These are phyloP conservation scores for Mythimna albipuncta DNA, from an alignment of 2,888 invertebrate species.

Conservation along the genomic window DNA sequence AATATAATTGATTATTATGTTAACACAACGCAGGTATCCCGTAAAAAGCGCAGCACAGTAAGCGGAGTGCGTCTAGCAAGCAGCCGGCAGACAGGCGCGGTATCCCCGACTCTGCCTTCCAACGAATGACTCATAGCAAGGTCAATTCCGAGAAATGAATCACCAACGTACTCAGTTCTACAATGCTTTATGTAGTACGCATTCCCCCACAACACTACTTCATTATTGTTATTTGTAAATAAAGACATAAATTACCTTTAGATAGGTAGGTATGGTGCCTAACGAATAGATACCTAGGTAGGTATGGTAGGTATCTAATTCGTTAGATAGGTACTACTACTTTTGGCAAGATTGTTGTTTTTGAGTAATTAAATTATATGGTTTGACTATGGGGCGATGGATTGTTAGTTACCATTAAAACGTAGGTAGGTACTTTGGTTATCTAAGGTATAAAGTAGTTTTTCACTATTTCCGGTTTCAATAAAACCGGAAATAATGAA, in stretches of 20 bases:
- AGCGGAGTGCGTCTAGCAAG: conserved; percentile 86
- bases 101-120: conserved; percentile 91
- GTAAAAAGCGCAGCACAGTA: conserved; percentile 76
- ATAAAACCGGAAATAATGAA: background rate
- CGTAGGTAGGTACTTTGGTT: too few relatives aligned
- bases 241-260: conserved; percentile 59
- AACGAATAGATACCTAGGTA: background rate
- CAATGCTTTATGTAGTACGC: conserved; percentile 87
- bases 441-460: too few relatives aligned
- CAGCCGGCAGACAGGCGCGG: conserved; percentile 90
- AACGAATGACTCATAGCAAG: conserved; percentile 91
- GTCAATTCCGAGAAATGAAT: conserved; percentile 91
- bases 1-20: conserved; percentile 68
- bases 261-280: background rate
- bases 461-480: too few relatives aligned
- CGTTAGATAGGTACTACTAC: background rate
- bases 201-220: conserved; percentile 81
- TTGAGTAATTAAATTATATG: too few relatives aligned
- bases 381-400: too few relatives aligned
- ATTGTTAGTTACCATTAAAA: too few relatives aligned
- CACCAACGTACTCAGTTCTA: conserved; percentile 88
- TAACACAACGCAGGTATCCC: conserved; percentile 71
- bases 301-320: too few relatives aligned
- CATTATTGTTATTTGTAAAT: conserved; percentile 75
- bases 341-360: background rate